Evolutionary conservation across 2,797 vertebrate genomes (phyloP).

Genomic region (Eidolon dupreanum): DNA sequence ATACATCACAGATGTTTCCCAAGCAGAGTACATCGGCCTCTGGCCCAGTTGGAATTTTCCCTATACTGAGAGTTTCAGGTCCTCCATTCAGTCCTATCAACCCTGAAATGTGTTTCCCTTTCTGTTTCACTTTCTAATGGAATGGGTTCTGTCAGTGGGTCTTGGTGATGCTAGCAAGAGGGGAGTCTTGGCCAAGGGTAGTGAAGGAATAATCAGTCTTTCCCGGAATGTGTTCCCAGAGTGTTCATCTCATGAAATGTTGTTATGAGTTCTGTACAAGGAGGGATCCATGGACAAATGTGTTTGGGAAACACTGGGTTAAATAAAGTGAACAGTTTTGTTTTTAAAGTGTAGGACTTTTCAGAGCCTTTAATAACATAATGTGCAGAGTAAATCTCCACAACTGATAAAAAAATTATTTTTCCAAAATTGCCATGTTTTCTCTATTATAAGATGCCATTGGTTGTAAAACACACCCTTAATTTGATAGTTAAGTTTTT

Average conservation of each 20-base stretch:
- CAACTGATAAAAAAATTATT: conserved; percentile 5
- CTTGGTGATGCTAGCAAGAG: background rate
- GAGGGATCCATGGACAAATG: background rate
- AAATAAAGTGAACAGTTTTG: background rate
- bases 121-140: background rate
- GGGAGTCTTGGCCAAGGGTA: background rate
- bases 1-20: conserved; percentile 63
- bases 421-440: background rate
- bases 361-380: background rate
- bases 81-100: conserved; percentile 18
- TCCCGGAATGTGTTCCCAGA: background rate
- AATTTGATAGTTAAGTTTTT: background rate
- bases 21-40: conserved; percentile 29
- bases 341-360: background rate
- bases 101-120: background rate
- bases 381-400: background rate
- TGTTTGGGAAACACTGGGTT: background rate
- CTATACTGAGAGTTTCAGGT: conserved; percentile 28
- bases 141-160: background rate
- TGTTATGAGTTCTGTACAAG: background rate
- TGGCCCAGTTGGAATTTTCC: conserved; percentile 59
- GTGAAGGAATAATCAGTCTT: background rate
- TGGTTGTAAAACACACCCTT: background rate
- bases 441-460: background rate
- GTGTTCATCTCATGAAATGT: background rate